Percentiles rank a stretch among this genome's conserved stretches.
Conservation (phyloP, 2,888 invertebrate genomes). For the Lycia hirtaria region DNA sequence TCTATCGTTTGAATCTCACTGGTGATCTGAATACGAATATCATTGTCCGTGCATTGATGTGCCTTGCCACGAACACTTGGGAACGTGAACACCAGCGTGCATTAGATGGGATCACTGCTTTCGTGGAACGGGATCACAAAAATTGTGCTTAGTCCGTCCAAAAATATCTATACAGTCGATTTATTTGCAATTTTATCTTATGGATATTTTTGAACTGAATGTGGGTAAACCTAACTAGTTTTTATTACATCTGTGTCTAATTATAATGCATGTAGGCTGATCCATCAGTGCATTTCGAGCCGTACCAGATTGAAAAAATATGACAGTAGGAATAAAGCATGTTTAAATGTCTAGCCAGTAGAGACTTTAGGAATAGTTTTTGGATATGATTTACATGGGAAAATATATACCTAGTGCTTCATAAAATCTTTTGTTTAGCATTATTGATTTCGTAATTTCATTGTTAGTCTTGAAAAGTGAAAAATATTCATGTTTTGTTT, state of each 20-base stretch:
- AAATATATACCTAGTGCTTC: slow-evolving; percentile 20
- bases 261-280: slow-evolving; percentile 77
- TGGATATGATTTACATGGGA: slow-evolving; percentile 18
- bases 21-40: slow-evolving; percentile 71
- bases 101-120: slow-evolving; percentile 81
- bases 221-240: slow-evolving; percentile 58
- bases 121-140: slow-evolving; percentile 74
- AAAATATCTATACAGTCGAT: slow-evolving; percentile 59
- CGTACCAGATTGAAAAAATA: slow-evolving; percentile 36
- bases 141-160: slow-evolving; percentile 54
- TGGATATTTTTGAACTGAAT: slow-evolving; percentile 66
- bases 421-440: slow-evolving; percentile 12
- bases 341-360: slow-evolving; percentile 60
- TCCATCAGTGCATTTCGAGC: slow-evolving; percentile 65
- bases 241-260: slow-evolving; percentile 59
- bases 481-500: too few relatives aligned
- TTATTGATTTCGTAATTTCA: slow-evolving; percentile 14
- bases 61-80: slow-evolving; percentile 73
- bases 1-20: slow-evolving; percentile 78
- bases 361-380: slow-evolving; percentile 33
- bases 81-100: slow-evolving; percentile 76
- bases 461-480: too few relatives aligned
- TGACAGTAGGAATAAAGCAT: slow-evolving; percentile 52
- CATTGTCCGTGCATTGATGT: slow-evolving; percentile 63
- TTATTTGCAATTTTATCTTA: slow-evolving; percentile 26